These are phyloP conservation scores for Anastrepha ludens DNA, from an alignment of 1,140 invertebrate species.

Conservation along the genomic window DNA sequence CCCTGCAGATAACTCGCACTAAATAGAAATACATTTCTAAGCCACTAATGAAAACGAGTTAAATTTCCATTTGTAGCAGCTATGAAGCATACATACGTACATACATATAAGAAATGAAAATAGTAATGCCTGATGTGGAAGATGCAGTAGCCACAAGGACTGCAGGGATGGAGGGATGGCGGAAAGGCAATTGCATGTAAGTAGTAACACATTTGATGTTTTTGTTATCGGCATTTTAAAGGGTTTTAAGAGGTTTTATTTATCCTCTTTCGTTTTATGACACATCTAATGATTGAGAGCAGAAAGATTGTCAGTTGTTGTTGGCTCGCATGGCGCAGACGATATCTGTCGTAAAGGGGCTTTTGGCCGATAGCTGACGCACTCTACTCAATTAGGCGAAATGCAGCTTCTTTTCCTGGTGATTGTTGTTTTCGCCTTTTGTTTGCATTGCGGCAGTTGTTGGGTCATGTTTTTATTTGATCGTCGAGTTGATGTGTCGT, in stretches of 20 bases:
- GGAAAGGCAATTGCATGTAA: neutral
- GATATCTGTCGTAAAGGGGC: neutral
- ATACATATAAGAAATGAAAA: neutral
- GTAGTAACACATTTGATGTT: conserved; percentile 40
- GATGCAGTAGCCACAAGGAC: conserved; percentile 6
- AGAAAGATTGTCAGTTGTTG: conserved; percentile 5
- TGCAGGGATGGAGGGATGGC: neutral
- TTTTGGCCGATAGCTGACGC: neutral
- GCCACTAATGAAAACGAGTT: neutral
- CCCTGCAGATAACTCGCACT: neutral
- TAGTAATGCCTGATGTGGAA: neutral
- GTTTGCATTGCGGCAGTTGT: no score
- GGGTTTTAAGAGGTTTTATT: conserved; percentile 11
- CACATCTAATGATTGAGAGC: conserved; percentile 57
- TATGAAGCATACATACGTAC: neutral
- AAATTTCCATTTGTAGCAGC: conserved; percentile 47
- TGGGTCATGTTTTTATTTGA: conserved; percentile 22
- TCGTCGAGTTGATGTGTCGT: conserved; percentile 35
- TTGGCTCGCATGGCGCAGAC: neutral
- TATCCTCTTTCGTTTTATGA: conserved; percentile 54
- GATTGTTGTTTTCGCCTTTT: conserved; percentile 2
- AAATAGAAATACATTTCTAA: neutral
- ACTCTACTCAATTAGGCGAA: conserved; percentile 6
- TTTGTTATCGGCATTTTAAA: conserved; percentile 31
- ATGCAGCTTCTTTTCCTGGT: neutral